Evolutionary conservation across 2,888 invertebrate species (phyloP), one percentile per base, ranked within the genome.

Genomic region (Laothoe populi): DNA sequence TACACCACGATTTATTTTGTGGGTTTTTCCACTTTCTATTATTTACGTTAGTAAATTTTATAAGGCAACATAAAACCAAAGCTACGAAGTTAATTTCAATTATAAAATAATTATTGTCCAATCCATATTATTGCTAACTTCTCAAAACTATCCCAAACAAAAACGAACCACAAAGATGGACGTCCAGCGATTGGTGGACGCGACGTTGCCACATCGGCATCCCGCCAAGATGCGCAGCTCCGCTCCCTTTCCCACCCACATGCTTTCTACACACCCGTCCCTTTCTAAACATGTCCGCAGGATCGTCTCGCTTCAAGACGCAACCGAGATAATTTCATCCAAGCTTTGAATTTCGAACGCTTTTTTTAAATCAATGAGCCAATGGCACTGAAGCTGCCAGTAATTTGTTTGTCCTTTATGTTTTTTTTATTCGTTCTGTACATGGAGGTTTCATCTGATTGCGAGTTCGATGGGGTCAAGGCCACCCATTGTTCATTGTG

Each of bases 231-330:
- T 89, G 84, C 80, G 79, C 77, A 78, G 73, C 72, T 63, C 69
- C 69, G 64, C 65, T 84, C 87, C 66, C 74, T 69, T 59, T 88
- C 75, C 46, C 71, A 63, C 82, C 2, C 10, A 3, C 0, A 1
- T 13, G 58, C 63, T 66, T 67, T 66, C 60, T 59, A 42, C 77
- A 70, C 61, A 0, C 19, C 72, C 66, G 13, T 87, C 87, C 72
- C 83, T 71, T 67, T 88, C 82, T 71, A 71, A 65, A 74, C 75
- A 81, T 79, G 86, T 89, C 87, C 84, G 87, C 90, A 90, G 86
- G 88, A 91, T 89, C 85, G 92, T 90, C 82, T 86, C 88, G 90
- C 88, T 91, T 90, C 72, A 89, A 90, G 92, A 90, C 91, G 86
- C 82, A 91, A 88, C 89, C 81, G 88, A 92, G 92, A 92, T 90